These are phyloP conservation scores for Steinernema carpocapsae DNA, from an alignment of 2,888 invertebrate genomes.

Conservation along the genomic window DNA sequence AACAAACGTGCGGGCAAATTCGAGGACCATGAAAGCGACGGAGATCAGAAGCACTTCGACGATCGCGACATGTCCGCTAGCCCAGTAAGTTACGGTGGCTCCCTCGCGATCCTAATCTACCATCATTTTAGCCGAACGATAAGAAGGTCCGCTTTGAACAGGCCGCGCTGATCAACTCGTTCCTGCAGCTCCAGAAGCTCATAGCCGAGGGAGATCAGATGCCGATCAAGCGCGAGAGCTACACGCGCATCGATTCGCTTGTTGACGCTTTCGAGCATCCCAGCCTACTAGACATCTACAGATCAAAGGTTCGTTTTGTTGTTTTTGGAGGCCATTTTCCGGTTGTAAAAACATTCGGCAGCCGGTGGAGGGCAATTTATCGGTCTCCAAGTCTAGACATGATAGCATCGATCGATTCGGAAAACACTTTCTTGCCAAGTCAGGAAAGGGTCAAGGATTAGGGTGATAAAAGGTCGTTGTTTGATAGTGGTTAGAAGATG, in stretches of 20 bases:
- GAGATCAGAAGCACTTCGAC: neutral
- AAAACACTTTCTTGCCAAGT: too few species aligned
- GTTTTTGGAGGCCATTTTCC: neutral
- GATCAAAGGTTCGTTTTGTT: conserved; percentile 25
- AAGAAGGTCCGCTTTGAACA: conserved; percentile 24
- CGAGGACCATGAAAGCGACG: conserved; percentile 25
- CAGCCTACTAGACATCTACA: conserved; percentile 25
- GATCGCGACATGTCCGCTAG: conserved; percentile 29
- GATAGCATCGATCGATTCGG: too few species aligned
- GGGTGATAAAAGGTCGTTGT: too few species aligned
- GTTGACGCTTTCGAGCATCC: conserved; percentile 25
- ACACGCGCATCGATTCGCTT: conserved; percentile 20
- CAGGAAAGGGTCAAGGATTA: too few species aligned
- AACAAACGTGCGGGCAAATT: conserved; percentile 27
- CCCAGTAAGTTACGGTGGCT: conserved; percentile 5
- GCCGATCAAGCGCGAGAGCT: conserved; percentile 19
- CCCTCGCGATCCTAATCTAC: too few species aligned
- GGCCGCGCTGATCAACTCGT: conserved; percentile 44
- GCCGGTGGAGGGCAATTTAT: too few species aligned
- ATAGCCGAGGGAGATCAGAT: conserved; percentile 46
- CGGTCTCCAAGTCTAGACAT: too few species aligned
- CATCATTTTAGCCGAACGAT: neutral
- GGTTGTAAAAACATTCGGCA: too few species aligned
- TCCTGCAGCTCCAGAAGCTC: conserved; percentile 52
- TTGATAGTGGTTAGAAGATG: too few species aligned